Evolutionary conservation across 2,888 invertebrate species (phyloP).

Genomic region (Pimpla rufipes): DNA sequence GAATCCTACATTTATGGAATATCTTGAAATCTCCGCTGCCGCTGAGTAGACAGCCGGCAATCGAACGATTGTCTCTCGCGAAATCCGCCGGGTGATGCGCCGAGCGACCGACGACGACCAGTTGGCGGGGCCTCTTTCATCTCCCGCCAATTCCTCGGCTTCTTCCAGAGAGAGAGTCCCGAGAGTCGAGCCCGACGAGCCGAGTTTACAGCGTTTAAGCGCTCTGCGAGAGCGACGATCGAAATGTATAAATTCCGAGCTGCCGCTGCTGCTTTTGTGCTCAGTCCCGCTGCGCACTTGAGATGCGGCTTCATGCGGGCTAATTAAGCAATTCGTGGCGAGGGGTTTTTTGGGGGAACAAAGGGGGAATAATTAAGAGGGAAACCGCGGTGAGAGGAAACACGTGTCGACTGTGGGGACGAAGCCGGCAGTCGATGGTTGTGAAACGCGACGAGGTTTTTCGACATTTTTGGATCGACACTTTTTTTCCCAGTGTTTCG

Average conservation of each 20-base stretch:
- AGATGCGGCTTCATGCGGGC: too few relatives aligned
- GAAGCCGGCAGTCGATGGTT: conserved; percentile 10
- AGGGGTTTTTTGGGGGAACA: not conserved
- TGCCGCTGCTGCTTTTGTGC: too few relatives aligned
- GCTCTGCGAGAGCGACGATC: too few relatives aligned
- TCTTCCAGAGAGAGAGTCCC: not conserved
- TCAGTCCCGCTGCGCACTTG: too few relatives aligned
- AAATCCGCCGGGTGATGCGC: conserved; percentile 52
- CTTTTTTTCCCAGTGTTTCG: too few relatives aligned
- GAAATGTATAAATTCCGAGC: too few relatives aligned
- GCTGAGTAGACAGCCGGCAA: conserved; percentile 72
- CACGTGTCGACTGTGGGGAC: not conserved
- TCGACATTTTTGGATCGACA: too few relatives aligned
- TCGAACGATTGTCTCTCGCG: conserved; percentile 79
- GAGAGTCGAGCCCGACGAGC: too few relatives aligned
- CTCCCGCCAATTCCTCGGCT: conserved; percentile 40
- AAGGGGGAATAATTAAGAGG: conserved; percentile 13
- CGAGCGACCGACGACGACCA: not conserved
- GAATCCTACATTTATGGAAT: conserved; percentile 83
- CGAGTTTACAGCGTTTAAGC: too few relatives aligned
- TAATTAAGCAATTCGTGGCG: conserved; percentile 62
- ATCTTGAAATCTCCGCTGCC: conserved; percentile 80
- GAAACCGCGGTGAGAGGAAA: not conserved
- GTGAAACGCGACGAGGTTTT: not conserved
- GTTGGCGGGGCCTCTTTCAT: conserved; percentile 52